Evolutionary conservation across 2,113 vertebrate species (phyloP).

Genomic region (Oxyura jamaicensis): DNA sequence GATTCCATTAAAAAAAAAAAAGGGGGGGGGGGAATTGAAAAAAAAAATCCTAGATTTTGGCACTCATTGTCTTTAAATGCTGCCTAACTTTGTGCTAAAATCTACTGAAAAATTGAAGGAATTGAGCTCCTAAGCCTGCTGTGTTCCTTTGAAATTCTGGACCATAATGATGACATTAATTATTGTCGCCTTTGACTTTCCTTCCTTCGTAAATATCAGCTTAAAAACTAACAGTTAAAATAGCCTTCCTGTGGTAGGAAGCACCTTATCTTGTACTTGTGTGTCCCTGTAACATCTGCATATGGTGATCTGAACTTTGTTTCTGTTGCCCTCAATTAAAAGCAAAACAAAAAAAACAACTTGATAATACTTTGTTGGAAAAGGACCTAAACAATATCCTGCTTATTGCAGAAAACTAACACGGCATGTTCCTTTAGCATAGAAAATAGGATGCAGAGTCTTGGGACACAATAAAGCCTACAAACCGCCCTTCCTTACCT

Average conservation of each 20-base stretch:
- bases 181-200: slow-evolving; percentile 64
- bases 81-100: neutral
- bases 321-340: slow-evolving; percentile 36
- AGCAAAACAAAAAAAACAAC: neutral
- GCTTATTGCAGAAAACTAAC: slow-evolving; percentile 51
- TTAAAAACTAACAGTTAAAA: slow-evolving; percentile 48
- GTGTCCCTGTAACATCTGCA: slow-evolving; percentile 63
- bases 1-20: neutral
- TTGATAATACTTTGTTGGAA: slow-evolving; percentile 65
- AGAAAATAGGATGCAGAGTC: slow-evolving; percentile 26
- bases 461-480: slow-evolving; percentile 24
- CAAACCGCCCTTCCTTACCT: slow-evolving; percentile 43
- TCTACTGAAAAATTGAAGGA: neutral
- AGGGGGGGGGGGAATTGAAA: too few relatives aligned
- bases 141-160: slow-evolving; percentile 11
- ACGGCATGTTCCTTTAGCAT: neutral
- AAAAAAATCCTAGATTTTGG: neutral
- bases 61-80: neutral
- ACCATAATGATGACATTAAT: slow-evolving; percentile 53
- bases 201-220: slow-evolving; percentile 60
- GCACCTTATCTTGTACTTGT: slow-evolving; percentile 72
- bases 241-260: slow-evolving; percentile 73
- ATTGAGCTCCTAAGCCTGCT: neutral
- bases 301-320: slow-evolving; percentile 47
- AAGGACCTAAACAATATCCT: slow-evolving; percentile 49